A percentile compares a stretch with the other conserved stretches of the same genome.
Conservation (phyloP, 2,888 invertebrate species). For the Boloria euphrosyne region DNA sequence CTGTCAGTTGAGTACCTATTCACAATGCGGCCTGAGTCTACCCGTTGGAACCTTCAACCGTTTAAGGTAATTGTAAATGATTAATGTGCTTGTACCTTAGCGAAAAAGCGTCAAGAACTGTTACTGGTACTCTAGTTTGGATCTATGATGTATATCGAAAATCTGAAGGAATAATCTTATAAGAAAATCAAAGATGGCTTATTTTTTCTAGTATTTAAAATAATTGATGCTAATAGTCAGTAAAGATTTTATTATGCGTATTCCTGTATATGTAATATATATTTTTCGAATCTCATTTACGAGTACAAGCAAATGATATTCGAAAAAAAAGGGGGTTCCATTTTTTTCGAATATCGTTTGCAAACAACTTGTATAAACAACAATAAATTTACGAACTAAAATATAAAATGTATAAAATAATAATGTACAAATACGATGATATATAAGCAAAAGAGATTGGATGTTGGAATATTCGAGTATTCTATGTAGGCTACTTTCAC, state of each 20-base stretch:
- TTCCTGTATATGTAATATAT: too few species aligned
- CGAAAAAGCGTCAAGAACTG: slow-evolving; percentile 70
- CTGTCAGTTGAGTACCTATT: slow-evolving; percentile 81
- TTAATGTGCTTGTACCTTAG: slow-evolving; percentile 73
- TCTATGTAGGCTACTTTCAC: slow-evolving; percentile 35
- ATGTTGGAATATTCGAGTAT: slow-evolving; percentile 26
- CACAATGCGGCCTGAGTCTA: slow-evolving; percentile 78
- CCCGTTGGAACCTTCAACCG: slow-evolving; percentile 72
- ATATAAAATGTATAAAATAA: slow-evolving; percentile 8
- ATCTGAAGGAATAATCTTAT: slow-evolving; percentile 2
- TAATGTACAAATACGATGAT: slow-evolving; percentile 2
- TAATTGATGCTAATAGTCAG: neutral
- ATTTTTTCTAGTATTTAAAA: neutral
- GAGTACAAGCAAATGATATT: too few species aligned
- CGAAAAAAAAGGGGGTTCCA: too few species aligned
- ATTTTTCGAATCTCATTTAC: too few species aligned
- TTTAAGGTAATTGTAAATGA: slow-evolving; percentile 81
- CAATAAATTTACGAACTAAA: neutral
- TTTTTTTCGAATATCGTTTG: too few species aligned
- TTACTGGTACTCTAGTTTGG: slow-evolving; percentile 67
- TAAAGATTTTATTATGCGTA: too few species aligned
- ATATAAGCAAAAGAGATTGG: slow-evolving; percentile 21
- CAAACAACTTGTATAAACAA: neutral
- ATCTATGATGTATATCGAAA: slow-evolving; percentile 57
- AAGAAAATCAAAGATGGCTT: neutral